phyloP scores from a whole-genome alignment of 2,888 invertebrate genomes.

The Hesperia comma region DNA sequence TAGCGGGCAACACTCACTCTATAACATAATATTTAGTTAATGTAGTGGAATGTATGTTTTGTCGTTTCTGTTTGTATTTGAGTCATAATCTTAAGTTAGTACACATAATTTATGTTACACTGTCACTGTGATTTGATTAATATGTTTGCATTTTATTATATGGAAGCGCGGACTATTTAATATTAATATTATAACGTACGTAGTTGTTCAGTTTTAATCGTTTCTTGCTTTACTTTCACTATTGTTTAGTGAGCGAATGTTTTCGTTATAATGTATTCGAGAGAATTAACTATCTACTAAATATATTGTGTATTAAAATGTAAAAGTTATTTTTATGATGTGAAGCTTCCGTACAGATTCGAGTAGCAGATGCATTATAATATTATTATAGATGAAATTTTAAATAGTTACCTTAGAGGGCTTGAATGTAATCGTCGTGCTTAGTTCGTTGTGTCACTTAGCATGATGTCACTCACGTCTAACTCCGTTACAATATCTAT shows the following conservation, averaged over 20 bases:
- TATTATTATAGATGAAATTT: constrained; percentile 68
- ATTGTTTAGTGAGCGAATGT: constrained; percentile 44
- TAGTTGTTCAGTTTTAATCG: constrained; percentile 43
- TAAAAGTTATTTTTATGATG: constrained; percentile 65
- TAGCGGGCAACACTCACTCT: constrained; percentile 55
- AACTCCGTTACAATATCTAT: constrained; percentile 56
- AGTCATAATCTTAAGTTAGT: constrained; percentile 80
- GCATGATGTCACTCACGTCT: constrained; percentile 74
- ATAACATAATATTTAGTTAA: constrained; percentile 60
- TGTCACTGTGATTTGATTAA: constrained; percentile 80
- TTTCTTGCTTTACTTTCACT: constrained; percentile 44
- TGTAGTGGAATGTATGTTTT: constrained; percentile 67
- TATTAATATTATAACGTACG: constrained; percentile 37
- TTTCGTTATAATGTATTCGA: constrained; percentile 42
- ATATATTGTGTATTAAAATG: constrained; percentile 43
- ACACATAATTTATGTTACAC: constrained; percentile 74
- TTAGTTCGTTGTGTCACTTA: constrained; percentile 76
- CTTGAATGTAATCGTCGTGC: constrained; percentile 83
- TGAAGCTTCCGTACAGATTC: constrained; percentile 77
- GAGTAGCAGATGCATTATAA: constrained; percentile 70
- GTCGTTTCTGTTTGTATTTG: constrained; percentile 65
- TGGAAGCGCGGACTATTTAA: constrained; percentile 54
- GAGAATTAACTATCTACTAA: constrained; percentile 34
- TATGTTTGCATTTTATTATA: constrained; percentile 74
- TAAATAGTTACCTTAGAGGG: constrained; percentile 76